Percentiles rank a stretch among this genome's conserved stretches.
These are phyloP conservation scores for Drosophila melanogaster DNA, from an alignment of 1,140 invertebrate species.

Conservation along the genomic window Release_6_plus_ISO1_MT NC_004354.4:11171001-11171500, in stretches of 20 bases:
- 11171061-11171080: conserved; percentile 20
- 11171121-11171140: conserved; percentile 16
- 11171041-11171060: conserved; percentile 46
- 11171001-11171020: conserved; percentile 64
- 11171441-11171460: neutral
- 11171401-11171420: too few relatives aligned
- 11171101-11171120: conserved; percentile 9
- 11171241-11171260: conserved; percentile 40
- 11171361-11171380: too few relatives aligned
- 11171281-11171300: neutral
- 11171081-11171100: conserved; percentile 2
- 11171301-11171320: too few relatives aligned
- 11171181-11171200: conserved; percentile 75
- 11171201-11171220: conserved; percentile 68
- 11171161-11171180: conserved; percentile 48
- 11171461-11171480: neutral
- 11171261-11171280: conserved; percentile 1
- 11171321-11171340: too few relatives aligned
- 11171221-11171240: conserved; percentile 69
- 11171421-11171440: too few relatives aligned
- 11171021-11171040: conserved; percentile 54
- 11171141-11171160: conserved; percentile 6
- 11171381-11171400: too few relatives aligned
- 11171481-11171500: neutral
- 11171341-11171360: too few relatives aligned